A percentile compares a stretch with the other conserved stretches of the same genome.
phyloP scores from a whole-genome alignment of 2,797 vertebrate genomes.

The Spea hammondii region DNA sequence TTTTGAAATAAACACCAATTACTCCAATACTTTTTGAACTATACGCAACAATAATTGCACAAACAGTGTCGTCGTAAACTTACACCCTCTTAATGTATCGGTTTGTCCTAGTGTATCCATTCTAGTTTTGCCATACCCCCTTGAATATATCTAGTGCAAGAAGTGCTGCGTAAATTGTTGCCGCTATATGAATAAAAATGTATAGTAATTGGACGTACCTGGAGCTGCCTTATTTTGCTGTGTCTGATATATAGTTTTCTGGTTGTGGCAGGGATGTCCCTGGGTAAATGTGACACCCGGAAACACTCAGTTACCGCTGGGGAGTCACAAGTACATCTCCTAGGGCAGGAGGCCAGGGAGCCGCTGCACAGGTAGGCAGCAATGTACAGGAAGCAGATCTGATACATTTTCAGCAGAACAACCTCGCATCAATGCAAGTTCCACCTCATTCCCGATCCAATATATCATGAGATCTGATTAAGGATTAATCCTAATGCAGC shows the following conservation, averaged over 20 bases:
- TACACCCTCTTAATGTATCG: too few species aligned
- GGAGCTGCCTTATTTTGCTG: slow-evolving; percentile 73
- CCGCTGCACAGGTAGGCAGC: slow-evolving; percentile 46
- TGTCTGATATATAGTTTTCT: slow-evolving; percentile 71
- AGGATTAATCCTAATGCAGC: slow-evolving; percentile 65
- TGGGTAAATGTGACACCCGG: slow-evolving; percentile 65
- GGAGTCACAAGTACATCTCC: slow-evolving; percentile 72
- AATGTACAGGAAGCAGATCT: slow-evolving; percentile 51
- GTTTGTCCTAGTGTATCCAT: too few species aligned
- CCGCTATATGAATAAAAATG: too few species aligned
- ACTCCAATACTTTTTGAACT: too few species aligned
- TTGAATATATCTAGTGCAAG: too few species aligned
- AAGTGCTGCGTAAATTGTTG: too few species aligned
- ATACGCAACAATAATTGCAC: too few species aligned
- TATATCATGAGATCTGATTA: slow-evolving; percentile 66
- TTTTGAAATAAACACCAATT: too few species aligned
- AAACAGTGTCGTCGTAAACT: too few species aligned
- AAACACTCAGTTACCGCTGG: slow-evolving; percentile 70
- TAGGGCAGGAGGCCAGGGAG: slow-evolving; percentile 61
- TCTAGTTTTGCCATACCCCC: too few species aligned
- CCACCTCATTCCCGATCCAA: slow-evolving; percentile 53
- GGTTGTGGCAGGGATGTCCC: slow-evolving; percentile 62
- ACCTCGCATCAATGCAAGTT: too few species aligned
- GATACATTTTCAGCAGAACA: slow-evolving; percentile 62
- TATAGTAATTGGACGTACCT: slow-evolving; percentile 63